phyloP scores from a whole-genome alignment of 2,888 invertebrate genomes.

The Thereva nobilitata region DNA sequence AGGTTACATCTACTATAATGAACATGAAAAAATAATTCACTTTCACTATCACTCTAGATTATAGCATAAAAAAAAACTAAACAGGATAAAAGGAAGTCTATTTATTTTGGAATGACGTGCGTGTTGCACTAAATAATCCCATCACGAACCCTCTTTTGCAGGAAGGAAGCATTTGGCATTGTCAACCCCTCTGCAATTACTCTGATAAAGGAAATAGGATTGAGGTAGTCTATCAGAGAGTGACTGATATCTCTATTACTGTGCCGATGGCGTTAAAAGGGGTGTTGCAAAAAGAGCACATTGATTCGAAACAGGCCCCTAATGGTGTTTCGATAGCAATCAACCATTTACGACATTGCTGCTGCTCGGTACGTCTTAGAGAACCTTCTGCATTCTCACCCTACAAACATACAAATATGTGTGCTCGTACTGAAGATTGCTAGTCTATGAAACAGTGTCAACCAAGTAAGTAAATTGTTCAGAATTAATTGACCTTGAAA shows the following conservation, averaged over 20 bases:
- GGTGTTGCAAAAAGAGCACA: slow-evolving; percentile 5
- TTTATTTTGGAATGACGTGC: not conserved
- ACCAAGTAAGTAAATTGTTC: slow-evolving; percentile 34
- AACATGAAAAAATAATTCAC: not conserved
- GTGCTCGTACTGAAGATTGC: not conserved
- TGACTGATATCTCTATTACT: slow-evolving; percentile 30
- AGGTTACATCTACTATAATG: not conserved
- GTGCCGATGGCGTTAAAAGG: slow-evolving; percentile 28
- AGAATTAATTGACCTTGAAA: slow-evolving; percentile 43
- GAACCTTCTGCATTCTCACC: too few species aligned
- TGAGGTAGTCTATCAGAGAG: slow-evolving; percentile 9
- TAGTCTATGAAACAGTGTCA: slow-evolving; percentile 3
- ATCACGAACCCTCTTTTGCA: slow-evolving; percentile 10
- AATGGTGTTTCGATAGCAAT: slow-evolving; percentile 39
- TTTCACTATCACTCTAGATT: not conserved
- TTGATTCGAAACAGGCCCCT: slow-evolving; percentile 17
- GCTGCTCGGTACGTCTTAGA: not conserved
- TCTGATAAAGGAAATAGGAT: not conserved
- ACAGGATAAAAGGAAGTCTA: not conserved
- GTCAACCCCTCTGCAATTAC: slow-evolving; percentile 12
- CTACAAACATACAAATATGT: too few species aligned
- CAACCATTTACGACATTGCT: slow-evolving; percentile 16
- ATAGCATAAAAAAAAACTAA: too few species aligned
- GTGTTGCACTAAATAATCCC: slow-evolving; percentile 9
- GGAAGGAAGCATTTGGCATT: slow-evolving; percentile 10